Evolutionary conservation across 2,113 vertebrate genomes (phyloP).

Genomic region (Cettia cetti): DNA sequence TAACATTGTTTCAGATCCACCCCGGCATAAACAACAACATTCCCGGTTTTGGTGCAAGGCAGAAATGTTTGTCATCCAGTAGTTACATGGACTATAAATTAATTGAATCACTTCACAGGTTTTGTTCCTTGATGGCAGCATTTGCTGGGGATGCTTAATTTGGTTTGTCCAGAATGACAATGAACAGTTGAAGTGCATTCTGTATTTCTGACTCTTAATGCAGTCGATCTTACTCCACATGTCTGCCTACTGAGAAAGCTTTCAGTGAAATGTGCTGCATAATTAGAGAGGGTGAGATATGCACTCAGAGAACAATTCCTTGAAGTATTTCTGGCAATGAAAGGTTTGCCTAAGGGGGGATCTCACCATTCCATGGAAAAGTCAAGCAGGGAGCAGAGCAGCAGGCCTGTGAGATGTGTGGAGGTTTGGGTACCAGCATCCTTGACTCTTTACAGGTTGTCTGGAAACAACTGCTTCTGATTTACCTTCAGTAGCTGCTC

Average conservation of each 20-base stretch:
- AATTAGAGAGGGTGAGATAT: conserved; percentile 61
- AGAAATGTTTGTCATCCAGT: not conserved
- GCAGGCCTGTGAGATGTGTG: not conserved
- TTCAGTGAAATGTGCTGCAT: conserved; percentile 48
- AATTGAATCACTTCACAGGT: not conserved
- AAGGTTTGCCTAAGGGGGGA: not conserved
- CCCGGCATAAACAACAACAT: not conserved
- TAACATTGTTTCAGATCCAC: not conserved
- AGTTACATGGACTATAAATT: not conserved
- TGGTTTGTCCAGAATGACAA: conserved; percentile 56
- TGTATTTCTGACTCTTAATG: not conserved
- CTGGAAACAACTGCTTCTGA: not conserved
- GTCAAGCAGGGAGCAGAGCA: not conserved
- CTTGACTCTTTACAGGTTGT: not conserved
- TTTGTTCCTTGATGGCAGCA: conserved; percentile 48
- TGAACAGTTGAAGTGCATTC: not conserved
- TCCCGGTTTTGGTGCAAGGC: not conserved
- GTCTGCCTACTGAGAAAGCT: conserved; percentile 58
- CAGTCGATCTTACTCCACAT: not conserved
- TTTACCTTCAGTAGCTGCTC: not conserved
- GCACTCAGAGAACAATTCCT: not conserved
- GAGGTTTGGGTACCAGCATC: not conserved
- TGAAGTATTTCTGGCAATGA: not conserved
- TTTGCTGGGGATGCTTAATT: conserved; percentile 47
- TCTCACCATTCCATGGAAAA: not conserved